A percentile compares a stretch with the other conserved stretches of the same genome.
Conservation (phyloP, 2,113 vertebrate genomes). For the Bothrops jararaca region DNA sequence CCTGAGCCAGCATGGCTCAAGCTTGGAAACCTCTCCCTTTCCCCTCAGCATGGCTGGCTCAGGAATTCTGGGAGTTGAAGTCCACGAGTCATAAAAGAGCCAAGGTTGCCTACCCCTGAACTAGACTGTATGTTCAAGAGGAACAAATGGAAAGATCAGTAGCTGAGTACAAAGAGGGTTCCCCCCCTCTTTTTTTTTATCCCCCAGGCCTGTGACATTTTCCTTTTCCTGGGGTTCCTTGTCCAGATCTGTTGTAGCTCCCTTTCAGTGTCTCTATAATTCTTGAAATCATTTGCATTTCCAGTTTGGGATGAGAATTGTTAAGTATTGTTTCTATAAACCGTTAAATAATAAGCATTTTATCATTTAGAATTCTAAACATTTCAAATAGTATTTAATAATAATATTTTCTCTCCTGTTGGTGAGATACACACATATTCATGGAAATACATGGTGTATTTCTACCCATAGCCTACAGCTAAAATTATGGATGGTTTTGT, state of each 20-base stretch:
- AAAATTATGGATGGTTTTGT: slow-evolving; percentile 1
- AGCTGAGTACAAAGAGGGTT: not conserved
- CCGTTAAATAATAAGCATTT: not conserved
- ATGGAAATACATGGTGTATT: not conserved
- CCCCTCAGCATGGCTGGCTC: too few relatives aligned
- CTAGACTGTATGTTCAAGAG: not conserved
- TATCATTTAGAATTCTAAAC: not conserved
- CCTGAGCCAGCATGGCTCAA: too few relatives aligned
- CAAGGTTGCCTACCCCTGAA: not conserved
- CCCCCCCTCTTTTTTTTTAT: not conserved
- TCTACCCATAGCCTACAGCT: not conserved
- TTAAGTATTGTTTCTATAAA: not conserved
- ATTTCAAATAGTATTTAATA: not conserved
- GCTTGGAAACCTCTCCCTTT: too few relatives aligned
- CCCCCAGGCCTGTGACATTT: not conserved
- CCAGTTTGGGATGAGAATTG: not conserved
- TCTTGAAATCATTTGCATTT: not conserved
- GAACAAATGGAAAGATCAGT: not conserved
- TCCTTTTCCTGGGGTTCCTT: not conserved
- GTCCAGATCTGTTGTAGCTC: not conserved
- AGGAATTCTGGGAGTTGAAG: too few relatives aligned
- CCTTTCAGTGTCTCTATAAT: not conserved
- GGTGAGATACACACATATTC: not conserved
- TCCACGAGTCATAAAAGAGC: too few relatives aligned
- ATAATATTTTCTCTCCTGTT: not conserved